phyloP scores from a whole-genome alignment of 1,140 invertebrate genomes.

The Laupala kohalensis region DNA sequence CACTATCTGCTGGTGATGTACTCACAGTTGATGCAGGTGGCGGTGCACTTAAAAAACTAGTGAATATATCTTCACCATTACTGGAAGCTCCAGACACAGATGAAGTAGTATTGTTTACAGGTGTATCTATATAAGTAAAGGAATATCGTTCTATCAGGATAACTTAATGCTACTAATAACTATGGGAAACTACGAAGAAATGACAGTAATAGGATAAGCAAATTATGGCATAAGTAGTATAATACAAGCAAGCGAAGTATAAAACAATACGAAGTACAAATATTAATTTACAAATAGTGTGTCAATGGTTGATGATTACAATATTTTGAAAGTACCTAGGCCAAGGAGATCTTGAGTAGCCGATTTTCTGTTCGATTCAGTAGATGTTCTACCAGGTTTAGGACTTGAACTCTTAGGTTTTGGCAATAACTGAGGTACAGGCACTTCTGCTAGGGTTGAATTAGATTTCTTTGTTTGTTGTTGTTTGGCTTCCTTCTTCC shows the following conservation, averaged over 20 bases:
- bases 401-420: conserved; percentile 15
- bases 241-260: no score
- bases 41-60: conserved; percentile 58
- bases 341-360: conserved; percentile 44
- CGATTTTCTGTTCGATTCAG: conserved; percentile 7
- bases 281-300: no score
- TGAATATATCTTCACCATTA: conserved; percentile 57
- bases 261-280: no score
- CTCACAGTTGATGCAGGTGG: conserved; percentile 24
- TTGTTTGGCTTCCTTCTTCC: conserved; percentile 47
- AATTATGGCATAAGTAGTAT: no score
- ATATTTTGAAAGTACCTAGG: no score
- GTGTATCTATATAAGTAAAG: conserved; percentile 24
- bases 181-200: no score
- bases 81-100: conserved; percentile 9
- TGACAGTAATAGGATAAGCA: no score
- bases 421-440: conserved; percentile 16
- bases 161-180: no score
- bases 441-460: conserved; percentile 15
- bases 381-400: conserved; percentile 8
- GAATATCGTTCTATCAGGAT: no score
- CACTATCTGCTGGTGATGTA: not conserved
- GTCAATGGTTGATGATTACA: no score
- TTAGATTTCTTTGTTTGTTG: conserved; percentile 32
- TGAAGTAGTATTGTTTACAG: conserved; percentile 16